Evolutionary conservation across 1,140 invertebrate genomes (phyloP), one percentile per base, ranked within the genome.

Genomic region (Bombus fervidus): DNA sequence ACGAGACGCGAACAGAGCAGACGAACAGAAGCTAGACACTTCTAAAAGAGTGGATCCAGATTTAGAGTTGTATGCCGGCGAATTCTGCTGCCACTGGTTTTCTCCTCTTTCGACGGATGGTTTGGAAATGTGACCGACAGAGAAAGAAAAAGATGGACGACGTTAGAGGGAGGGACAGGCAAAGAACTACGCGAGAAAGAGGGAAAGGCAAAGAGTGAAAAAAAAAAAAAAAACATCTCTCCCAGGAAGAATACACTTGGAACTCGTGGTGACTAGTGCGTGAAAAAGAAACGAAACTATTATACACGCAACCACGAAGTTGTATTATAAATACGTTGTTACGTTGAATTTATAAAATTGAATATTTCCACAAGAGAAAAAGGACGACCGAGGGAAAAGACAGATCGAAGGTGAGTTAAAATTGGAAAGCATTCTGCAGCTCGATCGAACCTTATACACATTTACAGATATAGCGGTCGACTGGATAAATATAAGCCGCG

Each of bases 21-120:
- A 68, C 64, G 66, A 72, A 53, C 39, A 78, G 64, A 64, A 78
- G 79, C 83, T 90, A 90, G 92, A 92, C 91, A 90, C 82, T 90
- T 92, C 87, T 90, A 91, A 93, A 93, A 92, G 90, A 93, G 91
- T 91, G 87, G 74, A 82, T 86, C 92, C 91, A 89, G 89, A 93
- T 92, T 92, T 93, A 93, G 92, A 89, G 91, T 91, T 91, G 90
- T 87, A 77, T 82, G 72, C 82, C 64, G 37, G 79, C 64, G 74
- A 86, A 87, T 87, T 87, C 77, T 72, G 81, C 86, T 90, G 89
- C 79, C 72, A 79, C 80, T 86, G 74, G 64, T 86, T 86, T 81
- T 78, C 86, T 87, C 66, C 71, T 82, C 74, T 84, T 84, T 87
- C 82, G 82, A 31, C 79, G 86, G 31, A 78, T 71, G 75, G 74